Evolutionary conservation across 1,140 invertebrate genomes (phyloP), one percentile per base, ranked within the genome.

Genomic region (Drosophila sproati): DNA sequence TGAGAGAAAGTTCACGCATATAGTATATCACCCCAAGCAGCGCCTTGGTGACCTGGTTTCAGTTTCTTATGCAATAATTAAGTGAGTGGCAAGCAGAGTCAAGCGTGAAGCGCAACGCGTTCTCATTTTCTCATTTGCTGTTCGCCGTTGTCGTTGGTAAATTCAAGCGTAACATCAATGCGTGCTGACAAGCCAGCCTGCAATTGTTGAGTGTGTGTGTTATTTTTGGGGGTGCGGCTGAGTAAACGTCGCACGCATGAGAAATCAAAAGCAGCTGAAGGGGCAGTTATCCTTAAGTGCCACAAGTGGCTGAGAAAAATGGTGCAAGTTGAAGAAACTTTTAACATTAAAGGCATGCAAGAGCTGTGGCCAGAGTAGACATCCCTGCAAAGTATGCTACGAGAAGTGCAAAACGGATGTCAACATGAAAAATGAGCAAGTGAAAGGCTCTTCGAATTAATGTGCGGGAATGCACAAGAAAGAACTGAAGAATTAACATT

Each of bases 21-120:
- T 20, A 20, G 10, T 47, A 34, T 28, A 70, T 60, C 60, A 60
- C 73, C 62, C 66, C 67, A 41, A 39, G 62, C 77, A 56, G 52
- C 85, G 85, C 80, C 76, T 82, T 88, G 77, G 69, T 82, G 85
- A 57, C 85, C 85, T 77, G 77, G 63, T 89, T 88, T 89, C 66
- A 74, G 80, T 88, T 89, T 73, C 83, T 88, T 88, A 78, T 87
- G 77, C 77, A 88, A 88, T 88, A 88, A 88, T 88, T 88, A 89
- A 88, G 85, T 87, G 83, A 89, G 83, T 88, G 85, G 62, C 85
- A 88, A 89, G 85, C 66, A 78, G 85, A 87, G 80, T 87, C 80
- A 87, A 87, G 85, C 83, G 77, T 87, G 73, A 80, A 88, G 61
- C 79, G 60, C 77, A 62, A 72, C 70, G 66, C 34, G 67, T 62